phyloP scores from a whole-genome alignment of 2,888 invertebrate species.

The Ligdia adustata region DNA sequence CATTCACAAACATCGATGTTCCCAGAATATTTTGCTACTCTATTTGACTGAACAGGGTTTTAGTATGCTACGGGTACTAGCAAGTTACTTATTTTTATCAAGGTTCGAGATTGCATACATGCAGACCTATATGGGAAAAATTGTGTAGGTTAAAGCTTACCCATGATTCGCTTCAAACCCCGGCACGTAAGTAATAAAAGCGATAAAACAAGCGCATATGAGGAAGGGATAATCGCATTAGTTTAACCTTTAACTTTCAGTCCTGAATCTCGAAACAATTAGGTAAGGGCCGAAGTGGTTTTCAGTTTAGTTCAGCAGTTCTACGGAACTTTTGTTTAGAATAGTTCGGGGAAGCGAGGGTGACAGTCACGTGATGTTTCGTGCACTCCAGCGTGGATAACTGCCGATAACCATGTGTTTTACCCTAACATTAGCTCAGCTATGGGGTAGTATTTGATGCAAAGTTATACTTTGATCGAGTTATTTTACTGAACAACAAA shows the following conservation, averaged over 20 bases:
- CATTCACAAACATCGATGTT: slow-evolving; percentile 12
- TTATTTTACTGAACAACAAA: background rate
- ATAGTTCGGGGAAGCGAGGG: slow-evolving; percentile 40
- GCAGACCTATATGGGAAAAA: no score
- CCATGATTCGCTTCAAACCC: background rate
- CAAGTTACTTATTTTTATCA: no score
- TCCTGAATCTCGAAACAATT: slow-evolving; percentile 27
- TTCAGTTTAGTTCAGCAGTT: slow-evolving; percentile 39
- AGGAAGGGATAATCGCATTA: slow-evolving; percentile 24
- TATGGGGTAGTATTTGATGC: background rate
- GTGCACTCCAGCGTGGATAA: slow-evolving; percentile 64
- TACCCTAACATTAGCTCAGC: slow-evolving; percentile 57
- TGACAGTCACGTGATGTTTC: slow-evolving; percentile 67
- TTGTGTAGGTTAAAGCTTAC: slow-evolving; percentile 1
- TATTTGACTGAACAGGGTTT: no score
- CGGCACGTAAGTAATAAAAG: slow-evolving; percentile 19
- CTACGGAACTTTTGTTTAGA: slow-evolving; percentile 21
- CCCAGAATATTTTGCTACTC: background rate
- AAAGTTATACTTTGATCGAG: slow-evolving; percentile 3
- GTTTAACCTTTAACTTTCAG: slow-evolving; percentile 28
- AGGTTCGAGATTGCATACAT: no score
- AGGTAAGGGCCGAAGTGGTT: slow-evolving; percentile 29
- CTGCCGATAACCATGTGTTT: slow-evolving; percentile 60
- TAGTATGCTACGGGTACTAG: no score
- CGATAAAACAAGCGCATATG: slow-evolving; percentile 25